A percentile compares a stretch with the other conserved stretches of the same genome.
These are phyloP conservation scores for Pachycephus smyrnensis DNA, from an alignment of 2,888 invertebrate species.

Conservation along the genomic window DNA sequence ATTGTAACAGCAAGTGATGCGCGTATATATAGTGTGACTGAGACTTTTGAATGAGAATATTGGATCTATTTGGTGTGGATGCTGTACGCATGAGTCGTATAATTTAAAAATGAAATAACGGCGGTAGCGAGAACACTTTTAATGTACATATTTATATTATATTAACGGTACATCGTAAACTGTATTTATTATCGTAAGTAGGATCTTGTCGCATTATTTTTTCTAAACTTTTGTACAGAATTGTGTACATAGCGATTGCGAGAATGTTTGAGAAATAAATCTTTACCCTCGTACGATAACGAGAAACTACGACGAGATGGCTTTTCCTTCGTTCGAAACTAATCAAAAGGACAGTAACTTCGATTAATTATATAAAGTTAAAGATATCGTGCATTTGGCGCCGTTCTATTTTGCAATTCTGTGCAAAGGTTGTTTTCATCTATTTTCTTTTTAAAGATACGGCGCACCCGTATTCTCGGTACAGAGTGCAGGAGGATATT, in stretches of 20 bases:
- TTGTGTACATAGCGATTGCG: constrained; percentile 44
- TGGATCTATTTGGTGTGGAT: not conserved
- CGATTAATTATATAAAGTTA: not conserved
- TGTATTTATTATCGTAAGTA: constrained; percentile 25
- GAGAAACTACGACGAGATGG: constrained; percentile 12
- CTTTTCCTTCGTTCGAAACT: constrained; percentile 10
- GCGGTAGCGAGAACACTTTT: constrained; percentile 19
- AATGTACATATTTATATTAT: constrained; percentile 46
- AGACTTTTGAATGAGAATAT: not conserved
- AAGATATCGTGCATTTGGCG: not conserved
- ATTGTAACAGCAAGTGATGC: not conserved
- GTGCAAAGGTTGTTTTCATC: not conserved
- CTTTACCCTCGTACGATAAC: constrained; percentile 19
- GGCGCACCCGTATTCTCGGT: not conserved
- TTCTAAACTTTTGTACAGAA: constrained; percentile 59
- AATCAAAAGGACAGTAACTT: not conserved
- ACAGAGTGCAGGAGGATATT: not conserved
- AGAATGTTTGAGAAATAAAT: constrained; percentile 23
- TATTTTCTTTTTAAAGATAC: not conserved
- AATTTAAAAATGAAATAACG: not conserved
- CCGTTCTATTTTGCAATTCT: not conserved
- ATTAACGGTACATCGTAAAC: constrained; percentile 20
- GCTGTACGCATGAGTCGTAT: not conserved
- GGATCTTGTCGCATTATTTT: constrained; percentile 42
- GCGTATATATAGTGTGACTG: not conserved